Conservation (phyloP, 2,797 vertebrate species). For the Cryptoprocta ferox region DNA sequence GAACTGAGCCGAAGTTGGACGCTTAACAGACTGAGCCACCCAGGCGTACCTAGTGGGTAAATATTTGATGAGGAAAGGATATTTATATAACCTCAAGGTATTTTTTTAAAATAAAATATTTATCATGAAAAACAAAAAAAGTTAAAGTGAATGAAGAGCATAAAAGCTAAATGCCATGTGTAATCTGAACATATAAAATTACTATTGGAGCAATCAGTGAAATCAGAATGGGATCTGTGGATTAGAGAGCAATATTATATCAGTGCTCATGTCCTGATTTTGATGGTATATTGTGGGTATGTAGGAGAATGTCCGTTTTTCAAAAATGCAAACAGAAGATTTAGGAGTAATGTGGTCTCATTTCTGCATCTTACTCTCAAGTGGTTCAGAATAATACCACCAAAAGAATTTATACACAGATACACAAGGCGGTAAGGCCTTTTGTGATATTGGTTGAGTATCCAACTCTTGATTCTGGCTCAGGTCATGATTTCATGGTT, state of each 20-base stretch:
- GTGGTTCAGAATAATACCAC: neutral
- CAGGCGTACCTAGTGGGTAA: neutral
- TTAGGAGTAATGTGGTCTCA: neutral
- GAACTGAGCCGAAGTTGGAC: too few species aligned
- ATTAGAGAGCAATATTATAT: neutral
- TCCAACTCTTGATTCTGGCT: too few species aligned
- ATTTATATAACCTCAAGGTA: neutral
- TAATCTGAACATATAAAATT: neutral
- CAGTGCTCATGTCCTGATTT: neutral
- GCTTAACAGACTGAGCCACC: too few species aligned
- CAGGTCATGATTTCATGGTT: too few species aligned
- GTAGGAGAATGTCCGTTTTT: neutral
- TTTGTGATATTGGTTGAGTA: too few species aligned
- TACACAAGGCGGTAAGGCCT: neutral
- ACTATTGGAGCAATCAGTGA: neutral
- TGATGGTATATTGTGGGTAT: neutral
- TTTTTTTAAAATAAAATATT: neutral
- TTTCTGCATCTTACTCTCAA: constrained; percentile 21
- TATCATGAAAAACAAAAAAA: neutral
- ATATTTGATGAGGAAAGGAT: neutral
- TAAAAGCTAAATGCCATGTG: neutral
- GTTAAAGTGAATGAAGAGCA: neutral
- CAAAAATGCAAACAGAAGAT: constrained; percentile 4
- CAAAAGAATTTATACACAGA: neutral
- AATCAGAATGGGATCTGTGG: neutral